Conservation (phyloP, 2,797 vertebrate species). For the Sciaenops ocellatus region DNA sequence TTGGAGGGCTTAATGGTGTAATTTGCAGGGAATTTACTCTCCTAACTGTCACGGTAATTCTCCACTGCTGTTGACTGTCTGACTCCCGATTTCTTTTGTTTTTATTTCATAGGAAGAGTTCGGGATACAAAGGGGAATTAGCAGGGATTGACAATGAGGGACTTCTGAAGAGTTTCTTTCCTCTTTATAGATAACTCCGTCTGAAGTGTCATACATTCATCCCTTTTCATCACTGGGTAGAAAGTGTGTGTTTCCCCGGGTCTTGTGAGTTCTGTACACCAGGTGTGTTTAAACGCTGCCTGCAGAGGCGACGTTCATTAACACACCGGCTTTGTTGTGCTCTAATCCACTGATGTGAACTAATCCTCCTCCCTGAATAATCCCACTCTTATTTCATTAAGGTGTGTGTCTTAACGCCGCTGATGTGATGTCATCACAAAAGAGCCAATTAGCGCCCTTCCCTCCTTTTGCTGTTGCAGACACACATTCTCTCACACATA, state of each 20-base stretch:
- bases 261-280: conserved; percentile 6
- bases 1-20: conserved; percentile 66
- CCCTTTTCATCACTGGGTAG: conserved; percentile 36
- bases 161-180: conserved; percentile 43
- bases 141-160: conserved; percentile 45
- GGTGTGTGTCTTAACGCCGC: background rate
- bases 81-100: conserved; percentile 55
- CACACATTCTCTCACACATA: background rate
- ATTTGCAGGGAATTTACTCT: conserved; percentile 74
- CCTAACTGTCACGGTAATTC: conserved; percentile 72
- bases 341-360: conserved; percentile 36
- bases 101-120: conserved; percentile 44
- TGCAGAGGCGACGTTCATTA: conserved; percentile 54
- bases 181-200: conserved; percentile 50
- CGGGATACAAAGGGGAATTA: conserved; percentile 63
- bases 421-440: conserved; percentile 23
- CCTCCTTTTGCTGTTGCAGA: background rate
- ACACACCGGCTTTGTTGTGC: conserved; percentile 9
- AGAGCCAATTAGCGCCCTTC: background rate
- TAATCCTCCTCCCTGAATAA: conserved; percentile 19
- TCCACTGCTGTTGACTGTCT: conserved; percentile 59
- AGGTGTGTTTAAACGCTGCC: conserved; percentile 42
- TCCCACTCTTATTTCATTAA: conserved; percentile 21
- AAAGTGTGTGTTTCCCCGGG: conserved; percentile 22
- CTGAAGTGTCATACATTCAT: conserved; percentile 58